Base-by-base conservation (phyloP, 2,113 vertebrate species). In the Macquaria ambigua region DNA sequence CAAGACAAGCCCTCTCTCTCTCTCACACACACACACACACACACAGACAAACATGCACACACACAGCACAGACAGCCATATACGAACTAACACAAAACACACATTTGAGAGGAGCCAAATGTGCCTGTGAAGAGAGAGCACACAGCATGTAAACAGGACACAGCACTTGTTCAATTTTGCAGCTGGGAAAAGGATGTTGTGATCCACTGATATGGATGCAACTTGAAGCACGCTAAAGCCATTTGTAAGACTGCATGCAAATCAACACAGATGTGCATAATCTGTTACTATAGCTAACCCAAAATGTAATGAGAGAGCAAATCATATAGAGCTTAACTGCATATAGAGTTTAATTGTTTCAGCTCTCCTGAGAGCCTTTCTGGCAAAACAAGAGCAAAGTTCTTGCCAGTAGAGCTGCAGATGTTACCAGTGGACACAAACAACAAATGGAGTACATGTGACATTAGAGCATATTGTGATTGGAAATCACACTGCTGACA, bases 201-300 rank as follows among this genome's bases (percentile, higher is more conserved):
- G 74, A 76, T 37, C 50, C 25, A 61, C 34, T 78, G 64, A 59
- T 64, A 48, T 9, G 68, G 34, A 43, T 63, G 23, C 37, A 63
- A 62, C 25, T 25, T 31, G 11, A 52, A 15, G 34, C 68, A 58
- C 15, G 31, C 9, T 1, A 3, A 64, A 72, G 41, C n/a, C 39
- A 58, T 66, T 68, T 56, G 7, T 15, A 50, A 77, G 11, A 56
- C 8, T 15, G 20, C 8, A 46, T 37, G 53, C 61, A 80, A 52
- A 64, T 87, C 61, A 62, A 43, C 59, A 67, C 73, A 43, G 64
- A 77, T 81, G 79, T 46, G 46, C 50, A 62, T 50, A 66, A 87
- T 76, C 59, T 1, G 0, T 21, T 52, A 14, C 20, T 70, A 79
- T 28, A 52, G 58, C 28, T 8, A 71, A 76, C 39, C 20, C 46